A percentile compares a stretch with the other conserved stretches of the same genome.
Conservation (phyloP, 2,797 vertebrate species). For the Gallirallus australis region DNA sequence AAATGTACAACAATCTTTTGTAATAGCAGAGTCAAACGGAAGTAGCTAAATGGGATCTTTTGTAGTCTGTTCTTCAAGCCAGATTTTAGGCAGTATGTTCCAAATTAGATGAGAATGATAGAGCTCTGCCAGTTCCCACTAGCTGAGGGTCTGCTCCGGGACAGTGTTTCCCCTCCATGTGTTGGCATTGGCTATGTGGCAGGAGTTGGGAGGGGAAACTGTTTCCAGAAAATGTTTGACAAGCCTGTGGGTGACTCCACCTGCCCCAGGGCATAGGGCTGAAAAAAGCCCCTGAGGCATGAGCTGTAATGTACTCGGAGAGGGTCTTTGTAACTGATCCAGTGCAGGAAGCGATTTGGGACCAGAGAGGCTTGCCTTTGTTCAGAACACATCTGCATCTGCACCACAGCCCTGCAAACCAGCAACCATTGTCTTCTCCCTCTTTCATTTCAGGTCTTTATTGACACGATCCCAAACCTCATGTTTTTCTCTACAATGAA, state of each 20-base stretch:
- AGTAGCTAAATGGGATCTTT: not conserved
- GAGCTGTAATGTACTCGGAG: not conserved
- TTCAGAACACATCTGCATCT: not conserved
- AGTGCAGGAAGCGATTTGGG: not conserved
- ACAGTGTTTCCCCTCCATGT: rapidly evolving
- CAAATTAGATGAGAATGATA: not conserved
- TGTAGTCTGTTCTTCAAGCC: not conserved
- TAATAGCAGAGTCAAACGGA: not conserved
- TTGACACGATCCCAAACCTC: slow-evolving; percentile 91
- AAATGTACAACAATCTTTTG: not conserved
- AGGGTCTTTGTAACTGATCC: not conserved
- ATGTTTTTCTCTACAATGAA: slow-evolving; percentile 99
- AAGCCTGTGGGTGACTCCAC: not conserved
- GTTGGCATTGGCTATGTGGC: not conserved
- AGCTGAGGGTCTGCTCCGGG: not conserved
- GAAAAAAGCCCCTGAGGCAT: not conserved
- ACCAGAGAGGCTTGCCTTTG: not conserved
- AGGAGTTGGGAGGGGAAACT: not conserved
- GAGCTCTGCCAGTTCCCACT: not conserved
- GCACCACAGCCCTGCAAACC: not conserved
- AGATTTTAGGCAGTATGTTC: not conserved
- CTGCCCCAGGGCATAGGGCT: not conserved
- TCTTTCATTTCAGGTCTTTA: slow-evolving; percentile 85
- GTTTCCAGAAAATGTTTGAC: not conserved
- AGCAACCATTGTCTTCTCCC: not conserved